Evolutionary conservation across 2,113 vertebrate genomes (phyloP).

Genomic region (Shinisaurus crocodilurus): DNA sequence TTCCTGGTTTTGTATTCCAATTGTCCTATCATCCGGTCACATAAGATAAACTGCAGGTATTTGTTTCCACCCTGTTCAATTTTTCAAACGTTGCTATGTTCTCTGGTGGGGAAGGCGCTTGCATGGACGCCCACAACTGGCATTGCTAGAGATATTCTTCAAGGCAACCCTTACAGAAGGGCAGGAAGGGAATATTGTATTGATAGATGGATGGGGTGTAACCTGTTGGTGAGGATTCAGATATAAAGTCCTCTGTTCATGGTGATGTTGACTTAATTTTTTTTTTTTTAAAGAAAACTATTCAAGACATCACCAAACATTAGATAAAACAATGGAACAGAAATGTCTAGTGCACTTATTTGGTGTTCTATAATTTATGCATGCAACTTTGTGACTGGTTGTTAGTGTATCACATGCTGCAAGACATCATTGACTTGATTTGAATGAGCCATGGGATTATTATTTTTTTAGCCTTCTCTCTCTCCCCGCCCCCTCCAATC

Average conservation of each 20-base stretch:
- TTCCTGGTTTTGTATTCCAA: slow-evolving; percentile 77
- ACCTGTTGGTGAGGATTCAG: background rate
- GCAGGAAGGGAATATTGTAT: background rate
- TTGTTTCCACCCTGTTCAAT: slow-evolving; percentile 44
- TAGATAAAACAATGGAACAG: background rate
- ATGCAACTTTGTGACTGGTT: background rate
- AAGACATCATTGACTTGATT: background rate
- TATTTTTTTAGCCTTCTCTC: background rate
- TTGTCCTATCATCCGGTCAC: slow-evolving; percentile 70
- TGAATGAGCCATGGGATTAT: background rate
- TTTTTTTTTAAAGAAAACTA: background rate
- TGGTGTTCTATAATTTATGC: background rate
- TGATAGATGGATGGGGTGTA: background rate
- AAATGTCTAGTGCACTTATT: background rate
- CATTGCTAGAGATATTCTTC: background rate
- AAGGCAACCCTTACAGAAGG: background rate
- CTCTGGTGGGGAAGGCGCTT: background rate
- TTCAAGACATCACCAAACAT: background rate
- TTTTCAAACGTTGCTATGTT: background rate
- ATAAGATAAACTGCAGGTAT: slow-evolving; percentile 73
- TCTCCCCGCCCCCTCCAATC: too few relatives aligned
- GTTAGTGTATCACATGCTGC: background rate
- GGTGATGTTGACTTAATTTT: background rate
- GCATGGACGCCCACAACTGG: background rate
- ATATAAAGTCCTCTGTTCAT: background rate